Evolutionary conservation across 2,113 vertebrate species (phyloP).

Genomic region (Gallinago jamesoni): DNA sequence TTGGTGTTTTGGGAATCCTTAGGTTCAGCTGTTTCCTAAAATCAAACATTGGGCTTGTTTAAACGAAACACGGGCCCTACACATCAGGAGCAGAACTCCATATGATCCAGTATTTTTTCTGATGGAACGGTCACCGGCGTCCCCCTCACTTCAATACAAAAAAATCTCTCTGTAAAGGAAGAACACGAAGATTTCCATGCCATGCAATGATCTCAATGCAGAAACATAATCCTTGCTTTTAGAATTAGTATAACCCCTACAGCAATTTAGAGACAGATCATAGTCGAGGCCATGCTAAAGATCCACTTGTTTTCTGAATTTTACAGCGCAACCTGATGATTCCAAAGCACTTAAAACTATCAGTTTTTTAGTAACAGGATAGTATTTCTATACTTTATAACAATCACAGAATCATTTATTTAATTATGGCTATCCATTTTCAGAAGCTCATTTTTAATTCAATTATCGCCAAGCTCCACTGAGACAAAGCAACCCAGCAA

Average conservation of each 20-base stretch:
- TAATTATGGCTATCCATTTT: background rate
- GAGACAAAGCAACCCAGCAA: background rate
- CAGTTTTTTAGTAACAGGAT: background rate
- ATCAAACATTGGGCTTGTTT: background rate
- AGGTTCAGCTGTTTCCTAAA: background rate
- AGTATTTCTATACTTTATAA: background rate
- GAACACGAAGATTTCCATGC: background rate
- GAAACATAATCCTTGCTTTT: constrained; percentile 30
- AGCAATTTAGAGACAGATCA: background rate
- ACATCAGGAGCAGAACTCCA: background rate
- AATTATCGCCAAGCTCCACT: background rate
- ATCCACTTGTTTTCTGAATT: background rate
- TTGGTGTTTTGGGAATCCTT: background rate
- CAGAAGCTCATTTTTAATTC: background rate
- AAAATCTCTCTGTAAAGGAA: background rate
- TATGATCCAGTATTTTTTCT: background rate
- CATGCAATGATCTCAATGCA: background rate
- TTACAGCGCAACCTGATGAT: background rate
- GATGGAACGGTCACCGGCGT: background rate
- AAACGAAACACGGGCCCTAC: background rate
- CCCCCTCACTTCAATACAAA: background rate
- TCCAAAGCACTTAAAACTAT: constrained; percentile 16
- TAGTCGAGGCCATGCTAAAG: background rate
- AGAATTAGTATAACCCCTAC: background rate
- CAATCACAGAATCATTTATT: background rate